Conservation (phyloP, 2,797 vertebrate genomes). For the Cyclopterus lumpus region DNA sequence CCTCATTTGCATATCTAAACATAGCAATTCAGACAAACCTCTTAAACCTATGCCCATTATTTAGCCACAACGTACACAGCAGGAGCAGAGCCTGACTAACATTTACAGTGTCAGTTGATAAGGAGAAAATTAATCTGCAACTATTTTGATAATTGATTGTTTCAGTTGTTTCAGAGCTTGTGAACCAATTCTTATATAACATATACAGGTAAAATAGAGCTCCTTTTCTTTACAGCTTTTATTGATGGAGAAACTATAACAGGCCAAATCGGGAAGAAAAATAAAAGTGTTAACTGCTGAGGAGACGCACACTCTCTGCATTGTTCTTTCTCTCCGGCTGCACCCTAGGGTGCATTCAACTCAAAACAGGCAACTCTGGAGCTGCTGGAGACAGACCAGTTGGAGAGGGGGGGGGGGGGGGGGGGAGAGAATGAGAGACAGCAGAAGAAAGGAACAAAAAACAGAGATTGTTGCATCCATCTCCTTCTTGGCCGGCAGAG, state of each 20-base stretch:
- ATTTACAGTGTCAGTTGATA: too few relatives aligned
- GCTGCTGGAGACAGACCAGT: slow-evolving; percentile 33
- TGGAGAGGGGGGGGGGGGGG: not conserved
- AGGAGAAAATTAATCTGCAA: too few relatives aligned
- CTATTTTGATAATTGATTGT: too few relatives aligned
- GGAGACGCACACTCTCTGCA: slow-evolving; percentile 50
- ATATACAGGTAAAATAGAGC: too few relatives aligned
- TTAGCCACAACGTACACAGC: too few relatives aligned
- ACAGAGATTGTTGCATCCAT: slow-evolving; percentile 21
- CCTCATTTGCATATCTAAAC: too few relatives aligned
- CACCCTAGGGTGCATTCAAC: slow-evolving; percentile 58
- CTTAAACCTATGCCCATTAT: too few relatives aligned
- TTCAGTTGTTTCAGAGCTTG: too few relatives aligned
- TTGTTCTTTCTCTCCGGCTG: slow-evolving; percentile 58
- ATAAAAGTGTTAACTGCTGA: slow-evolving; percentile 54
- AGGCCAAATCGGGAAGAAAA: slow-evolving; percentile 21
- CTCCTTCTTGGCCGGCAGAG: slow-evolving; percentile 14
- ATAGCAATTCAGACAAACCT: too few relatives aligned
- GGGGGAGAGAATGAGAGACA: slow-evolving; percentile 3
- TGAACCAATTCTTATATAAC: too few relatives aligned
- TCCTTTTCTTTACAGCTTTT: not conserved
- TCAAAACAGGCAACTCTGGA: slow-evolving; percentile 44
- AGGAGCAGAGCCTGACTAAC: too few relatives aligned
- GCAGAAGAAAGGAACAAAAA: slow-evolving; percentile 16
- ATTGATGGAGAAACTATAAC: too few relatives aligned